Conservation (phyloP, 2,888 invertebrate genomes). For the Lathronympha strigana region DNA sequence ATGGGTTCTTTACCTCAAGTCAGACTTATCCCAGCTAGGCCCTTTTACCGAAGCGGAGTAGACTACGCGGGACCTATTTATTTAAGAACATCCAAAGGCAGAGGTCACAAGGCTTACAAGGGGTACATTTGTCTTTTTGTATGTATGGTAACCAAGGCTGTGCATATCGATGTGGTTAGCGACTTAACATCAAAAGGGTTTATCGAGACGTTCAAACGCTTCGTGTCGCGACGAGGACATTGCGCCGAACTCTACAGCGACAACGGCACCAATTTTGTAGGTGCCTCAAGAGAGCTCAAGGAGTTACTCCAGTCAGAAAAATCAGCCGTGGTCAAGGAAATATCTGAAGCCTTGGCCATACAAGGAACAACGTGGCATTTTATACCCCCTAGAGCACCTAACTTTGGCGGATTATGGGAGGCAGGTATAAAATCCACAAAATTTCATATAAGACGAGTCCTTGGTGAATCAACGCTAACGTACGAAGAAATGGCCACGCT, state of each 20-base stretch:
- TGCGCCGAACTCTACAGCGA: background rate
- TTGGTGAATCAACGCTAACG: slow-evolving; percentile 3
- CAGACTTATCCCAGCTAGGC: background rate
- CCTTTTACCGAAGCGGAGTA: background rate
- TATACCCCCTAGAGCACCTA: background rate
- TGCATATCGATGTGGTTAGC: background rate
- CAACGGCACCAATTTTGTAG: background rate
- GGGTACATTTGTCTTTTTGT: too few species aligned
- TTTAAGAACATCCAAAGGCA: background rate
- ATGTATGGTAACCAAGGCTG: background rate
- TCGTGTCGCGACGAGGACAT: background rate
- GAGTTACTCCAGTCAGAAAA: background rate
- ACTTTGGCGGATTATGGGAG: background rate
- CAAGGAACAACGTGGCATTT: background rate
- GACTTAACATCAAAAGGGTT: background rate
- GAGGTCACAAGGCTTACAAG: background rate
- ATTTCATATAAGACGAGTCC: background rate
- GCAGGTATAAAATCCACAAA: background rate
- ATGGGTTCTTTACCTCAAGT: background rate
- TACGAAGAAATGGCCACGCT: slow-evolving; percentile 12
- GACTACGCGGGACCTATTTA: background rate
- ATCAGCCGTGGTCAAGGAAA: background rate
- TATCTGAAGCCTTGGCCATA: too few species aligned
- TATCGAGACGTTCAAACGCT: background rate
- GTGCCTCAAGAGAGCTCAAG: background rate